Evolutionary conservation across 2,797 vertebrate species (phyloP).

Genomic region (Tragelaphus eurycerus): DNA sequence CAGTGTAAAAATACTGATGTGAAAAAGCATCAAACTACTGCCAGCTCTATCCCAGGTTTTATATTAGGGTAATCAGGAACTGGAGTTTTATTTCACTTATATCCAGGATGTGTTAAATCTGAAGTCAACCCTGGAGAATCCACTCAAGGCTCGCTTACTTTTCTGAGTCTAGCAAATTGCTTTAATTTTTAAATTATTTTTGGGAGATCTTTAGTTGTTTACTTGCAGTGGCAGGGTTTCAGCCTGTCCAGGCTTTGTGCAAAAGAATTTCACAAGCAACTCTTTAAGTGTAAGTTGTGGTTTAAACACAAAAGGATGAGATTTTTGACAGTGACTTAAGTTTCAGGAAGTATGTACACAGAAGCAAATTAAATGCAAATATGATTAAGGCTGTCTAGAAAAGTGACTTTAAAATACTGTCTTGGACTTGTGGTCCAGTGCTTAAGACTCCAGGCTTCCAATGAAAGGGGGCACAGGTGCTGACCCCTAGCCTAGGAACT

Average conservation of each 20-base stretch:
- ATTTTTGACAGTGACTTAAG: not conserved
- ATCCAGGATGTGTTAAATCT: not conserved
- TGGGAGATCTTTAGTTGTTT: not conserved
- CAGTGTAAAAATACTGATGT: not conserved
- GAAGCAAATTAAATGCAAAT: not conserved
- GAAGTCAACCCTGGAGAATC: not conserved
- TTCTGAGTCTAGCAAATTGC: not conserved
- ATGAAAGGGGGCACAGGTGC: not conserved
- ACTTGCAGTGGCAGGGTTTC: not conserved
- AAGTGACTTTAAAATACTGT: not conserved
- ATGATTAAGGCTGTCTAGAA: not conserved
- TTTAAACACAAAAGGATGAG: not conserved
- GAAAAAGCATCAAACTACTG: not conserved
- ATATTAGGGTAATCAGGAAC: not conserved
- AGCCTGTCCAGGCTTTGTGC: not conserved
- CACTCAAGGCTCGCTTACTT: not conserved
- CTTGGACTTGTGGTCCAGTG: not conserved
- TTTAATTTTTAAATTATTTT: not conserved
- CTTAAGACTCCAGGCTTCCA: not conserved
- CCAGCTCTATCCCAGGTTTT: not conserved
- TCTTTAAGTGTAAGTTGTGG: not conserved
- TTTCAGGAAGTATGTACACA: not conserved
- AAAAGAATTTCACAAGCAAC: not conserved
- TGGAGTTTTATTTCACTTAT: not conserved
- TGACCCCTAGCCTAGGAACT: not conserved